These are phyloP conservation scores for Aleiodes testaceus DNA, from an alignment of 2,888 invertebrate genomes.

Conservation along the genomic window DNA sequence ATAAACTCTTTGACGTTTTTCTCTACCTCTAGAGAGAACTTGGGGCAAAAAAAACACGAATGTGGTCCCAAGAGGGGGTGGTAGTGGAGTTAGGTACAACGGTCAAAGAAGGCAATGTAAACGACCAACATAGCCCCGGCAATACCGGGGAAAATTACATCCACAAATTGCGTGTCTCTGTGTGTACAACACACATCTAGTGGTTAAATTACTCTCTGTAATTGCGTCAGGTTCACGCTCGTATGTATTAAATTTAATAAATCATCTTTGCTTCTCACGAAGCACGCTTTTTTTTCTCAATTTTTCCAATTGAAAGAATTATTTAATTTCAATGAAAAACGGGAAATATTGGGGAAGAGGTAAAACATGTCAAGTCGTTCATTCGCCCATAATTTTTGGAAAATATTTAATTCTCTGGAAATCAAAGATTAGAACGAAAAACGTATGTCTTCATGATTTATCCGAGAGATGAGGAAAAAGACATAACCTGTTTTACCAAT, in stretches of 20 bases:
- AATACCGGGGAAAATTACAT: constrained; percentile 33
- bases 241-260: background rate
- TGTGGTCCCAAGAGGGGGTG: background rate
- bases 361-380: too few species aligned
- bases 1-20: background rate
- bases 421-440: too few species aligned
- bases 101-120: constrained; percentile 25
- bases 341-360: too few species aligned
- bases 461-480: too few species aligned
- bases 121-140: constrained; percentile 7
- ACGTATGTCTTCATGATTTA: too few species aligned
- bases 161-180: constrained; percentile 38
- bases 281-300: constrained; percentile 11
- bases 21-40: background rate
- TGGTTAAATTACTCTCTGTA: constrained; percentile 37
- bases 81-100: background rate
- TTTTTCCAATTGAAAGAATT: constrained; percentile 8
- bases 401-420: too few species aligned
- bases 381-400: too few species aligned
- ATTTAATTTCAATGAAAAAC: too few species aligned
- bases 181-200: constrained; percentile 16
- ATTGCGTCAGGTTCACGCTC: constrained; percentile 35
- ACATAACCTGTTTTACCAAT: too few species aligned
- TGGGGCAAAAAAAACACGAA: background rate
- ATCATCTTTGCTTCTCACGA: constrained; percentile 12